These are phyloP conservation scores for Galerucella nymphaeae DNA, from an alignment of 2,888 invertebrate genomes.

Conservation along the genomic window DNA sequence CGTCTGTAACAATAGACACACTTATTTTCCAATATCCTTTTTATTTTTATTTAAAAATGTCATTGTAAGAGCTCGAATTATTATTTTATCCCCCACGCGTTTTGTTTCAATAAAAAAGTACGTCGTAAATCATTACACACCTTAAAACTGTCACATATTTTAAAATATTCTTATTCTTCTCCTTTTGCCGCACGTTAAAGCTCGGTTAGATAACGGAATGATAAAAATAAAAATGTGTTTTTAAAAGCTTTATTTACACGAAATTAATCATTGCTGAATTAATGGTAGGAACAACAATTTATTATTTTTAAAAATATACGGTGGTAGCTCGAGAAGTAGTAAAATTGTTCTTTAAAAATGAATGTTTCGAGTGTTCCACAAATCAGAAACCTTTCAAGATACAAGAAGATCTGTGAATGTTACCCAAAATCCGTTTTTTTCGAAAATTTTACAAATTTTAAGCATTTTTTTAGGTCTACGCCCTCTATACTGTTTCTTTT, in stretches of 20 bases:
- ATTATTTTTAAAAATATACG: not conserved
- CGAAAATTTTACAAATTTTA: no score
- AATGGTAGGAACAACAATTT: not conserved
- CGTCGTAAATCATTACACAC: constrained; percentile 5
- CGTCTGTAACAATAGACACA: constrained; percentile 53
- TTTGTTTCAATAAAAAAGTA: no score
- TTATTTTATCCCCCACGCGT: no score
- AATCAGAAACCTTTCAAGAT: no score
- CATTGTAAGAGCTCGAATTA: no score
- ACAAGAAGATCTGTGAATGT: no score
- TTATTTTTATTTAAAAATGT: no score
- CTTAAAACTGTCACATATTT: constrained; percentile 4
- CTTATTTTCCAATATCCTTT: no score
- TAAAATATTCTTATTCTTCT: not conserved
- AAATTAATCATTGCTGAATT: constrained; percentile 4
- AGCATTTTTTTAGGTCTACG: no score
- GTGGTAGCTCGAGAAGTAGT: not conserved
- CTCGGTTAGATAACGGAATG: not conserved
- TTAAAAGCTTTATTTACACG: not conserved
- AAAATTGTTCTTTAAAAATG: no score
- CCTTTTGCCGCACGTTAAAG: not conserved
- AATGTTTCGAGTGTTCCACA: no score
- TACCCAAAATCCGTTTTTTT: no score
- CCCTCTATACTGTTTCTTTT: not conserved
- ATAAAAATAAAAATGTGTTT: not conserved